Evolutionary conservation across 2,113 vertebrate genomes (phyloP).

Genomic region (Tyto alba): DNA sequence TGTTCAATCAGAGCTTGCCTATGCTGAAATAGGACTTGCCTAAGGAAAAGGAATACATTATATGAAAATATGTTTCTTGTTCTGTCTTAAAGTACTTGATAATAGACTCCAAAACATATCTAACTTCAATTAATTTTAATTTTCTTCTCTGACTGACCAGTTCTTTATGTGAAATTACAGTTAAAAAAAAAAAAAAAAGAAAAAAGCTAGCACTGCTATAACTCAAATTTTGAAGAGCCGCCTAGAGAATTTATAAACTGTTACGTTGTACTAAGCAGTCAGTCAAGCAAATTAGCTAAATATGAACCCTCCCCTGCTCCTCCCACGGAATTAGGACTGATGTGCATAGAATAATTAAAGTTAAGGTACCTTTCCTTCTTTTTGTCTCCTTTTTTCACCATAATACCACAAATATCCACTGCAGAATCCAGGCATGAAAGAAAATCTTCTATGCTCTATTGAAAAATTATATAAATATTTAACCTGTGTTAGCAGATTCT

Average conservation of each 20-base stretch:
- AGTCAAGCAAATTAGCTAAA: neutral
- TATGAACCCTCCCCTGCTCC: neutral
- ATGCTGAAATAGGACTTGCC: constrained; percentile 90
- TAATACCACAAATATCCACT: constrained; percentile 87
- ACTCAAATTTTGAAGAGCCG: neutral
- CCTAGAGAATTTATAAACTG: neutral
- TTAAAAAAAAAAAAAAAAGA: too few relatives aligned
- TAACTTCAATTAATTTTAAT: neutral
- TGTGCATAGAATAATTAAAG: neutral
- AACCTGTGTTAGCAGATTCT: neutral
- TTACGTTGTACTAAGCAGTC: neutral
- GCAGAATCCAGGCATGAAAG: constrained; percentile 81
- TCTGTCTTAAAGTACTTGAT: neutral
- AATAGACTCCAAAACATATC: neutral
- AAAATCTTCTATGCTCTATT: constrained; percentile 90
- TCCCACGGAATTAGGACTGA: neutral
- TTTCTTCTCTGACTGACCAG: neutral
- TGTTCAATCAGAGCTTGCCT: constrained; percentile 89
- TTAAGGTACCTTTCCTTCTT: constrained; percentile 89
- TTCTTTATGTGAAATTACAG: neutral
- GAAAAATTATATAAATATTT: neutral
- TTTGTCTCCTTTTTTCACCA: constrained; percentile 94
- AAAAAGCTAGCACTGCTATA: neutral
- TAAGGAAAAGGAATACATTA: constrained; percentile 47
- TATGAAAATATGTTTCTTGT: neutral